Percentiles rank a stretch among this genome's conserved stretches.
Evolutionary conservation across 1,140 invertebrate species (phyloP).

Genomic region (Atta cephalotes): DNA sequence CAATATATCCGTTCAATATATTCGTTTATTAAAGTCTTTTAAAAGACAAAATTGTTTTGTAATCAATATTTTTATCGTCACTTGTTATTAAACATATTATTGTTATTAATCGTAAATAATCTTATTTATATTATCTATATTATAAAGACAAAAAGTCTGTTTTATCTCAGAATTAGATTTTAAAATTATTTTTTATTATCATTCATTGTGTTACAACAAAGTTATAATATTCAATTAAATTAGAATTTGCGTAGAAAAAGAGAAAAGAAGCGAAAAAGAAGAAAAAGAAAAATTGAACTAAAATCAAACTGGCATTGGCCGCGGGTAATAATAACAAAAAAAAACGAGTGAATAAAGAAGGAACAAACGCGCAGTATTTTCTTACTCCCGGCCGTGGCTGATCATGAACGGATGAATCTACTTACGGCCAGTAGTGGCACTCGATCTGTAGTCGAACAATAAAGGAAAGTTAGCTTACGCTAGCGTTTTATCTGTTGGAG

Average conservation of each 20-base stretch:
- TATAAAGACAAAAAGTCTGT: background rate
- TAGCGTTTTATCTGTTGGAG: slow-evolving; percentile 63
- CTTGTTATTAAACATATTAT: background rate
- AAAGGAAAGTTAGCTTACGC: slow-evolving; percentile 70
- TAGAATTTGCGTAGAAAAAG: background rate
- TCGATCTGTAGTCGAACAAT: slow-evolving; percentile 70
- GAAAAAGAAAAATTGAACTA: background rate
- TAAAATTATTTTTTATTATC: background rate
- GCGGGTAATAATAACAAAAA: background rate
- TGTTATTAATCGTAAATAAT: slow-evolving; percentile 3
- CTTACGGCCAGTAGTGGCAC: slow-evolving; percentile 69
- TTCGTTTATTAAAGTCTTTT: background rate
- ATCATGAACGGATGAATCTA: slow-evolving; percentile 67
- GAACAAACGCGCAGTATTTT: slow-evolving; percentile 5
- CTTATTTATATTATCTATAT: background rate
- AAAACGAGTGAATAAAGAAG: slow-evolving; percentile 9
- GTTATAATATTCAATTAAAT: slow-evolving; percentile 30
- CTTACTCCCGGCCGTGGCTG: slow-evolving; percentile 4
- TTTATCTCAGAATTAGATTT: background rate
- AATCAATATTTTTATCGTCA: background rate
- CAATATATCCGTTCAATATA: background rate
- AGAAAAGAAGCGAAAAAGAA: background rate
- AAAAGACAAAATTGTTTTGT: background rate
- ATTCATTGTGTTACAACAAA: background rate
- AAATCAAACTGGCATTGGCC: background rate